Evolutionary conservation across 37 sponge, comb jelly and placozoan species (phyloP).

Genomic region (Chondrosia reniformis): DNA sequence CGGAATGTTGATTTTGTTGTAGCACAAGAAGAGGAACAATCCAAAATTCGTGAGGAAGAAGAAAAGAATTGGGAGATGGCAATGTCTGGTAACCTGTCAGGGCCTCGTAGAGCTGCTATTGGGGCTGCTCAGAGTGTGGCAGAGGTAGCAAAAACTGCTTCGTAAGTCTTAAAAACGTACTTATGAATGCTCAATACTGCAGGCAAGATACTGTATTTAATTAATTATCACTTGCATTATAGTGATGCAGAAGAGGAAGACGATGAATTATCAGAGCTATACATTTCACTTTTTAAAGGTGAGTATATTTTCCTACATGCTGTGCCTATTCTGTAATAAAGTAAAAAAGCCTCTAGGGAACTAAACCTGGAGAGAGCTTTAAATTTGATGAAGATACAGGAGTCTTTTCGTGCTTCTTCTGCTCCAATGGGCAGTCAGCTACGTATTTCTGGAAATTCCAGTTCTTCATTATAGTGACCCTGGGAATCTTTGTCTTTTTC

Average conservation of each 20-base stretch:
- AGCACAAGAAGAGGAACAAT: constrained; percentile 49
- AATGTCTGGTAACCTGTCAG: constrained; percentile 59
- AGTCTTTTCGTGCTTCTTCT: too few species aligned
- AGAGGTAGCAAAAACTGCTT: constrained; percentile 5
- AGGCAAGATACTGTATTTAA: neutral
- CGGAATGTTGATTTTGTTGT: too few species aligned
- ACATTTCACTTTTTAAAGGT: constrained; percentile 72
- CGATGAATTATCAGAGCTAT: constrained; percentile 49
- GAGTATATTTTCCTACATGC: too few species aligned
- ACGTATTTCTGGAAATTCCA: too few species aligned
- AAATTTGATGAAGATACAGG: too few species aligned
- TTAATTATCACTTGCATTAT: neutral
- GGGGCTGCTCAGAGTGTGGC: constrained; percentile 55
- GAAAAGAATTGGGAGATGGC: constrained; percentile 76
- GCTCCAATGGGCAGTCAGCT: too few species aligned
- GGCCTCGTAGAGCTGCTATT: constrained; percentile 61
- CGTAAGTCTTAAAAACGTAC: constrained; percentile 3
- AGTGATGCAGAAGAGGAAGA: constrained; percentile 43
- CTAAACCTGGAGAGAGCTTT: too few species aligned
- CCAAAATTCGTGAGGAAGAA: constrained; percentile 46
- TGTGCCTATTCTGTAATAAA: too few species aligned
- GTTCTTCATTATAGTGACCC: too few species aligned
- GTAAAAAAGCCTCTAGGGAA: too few species aligned
- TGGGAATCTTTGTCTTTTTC: too few species aligned
- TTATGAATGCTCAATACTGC: neutral